phyloP scores from a whole-genome alignment of 2,888 invertebrate genomes.

The Graphium colonna region DNA sequence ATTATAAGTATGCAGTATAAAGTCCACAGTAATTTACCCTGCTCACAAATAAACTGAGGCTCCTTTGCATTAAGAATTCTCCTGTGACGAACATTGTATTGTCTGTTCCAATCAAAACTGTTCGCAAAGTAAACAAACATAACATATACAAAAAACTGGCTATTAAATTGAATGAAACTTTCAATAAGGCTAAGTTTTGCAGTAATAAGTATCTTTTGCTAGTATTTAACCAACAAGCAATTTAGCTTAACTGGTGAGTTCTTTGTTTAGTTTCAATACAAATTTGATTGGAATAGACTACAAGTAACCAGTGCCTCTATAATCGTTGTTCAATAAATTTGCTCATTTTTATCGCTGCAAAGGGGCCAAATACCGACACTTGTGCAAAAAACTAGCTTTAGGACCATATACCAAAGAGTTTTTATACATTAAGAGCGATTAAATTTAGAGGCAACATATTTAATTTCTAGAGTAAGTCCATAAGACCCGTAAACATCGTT shows the following conservation, averaged over 20 bases:
- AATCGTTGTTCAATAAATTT: slow-evolving; percentile 23
- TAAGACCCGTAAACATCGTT: slow-evolving; percentile 62
- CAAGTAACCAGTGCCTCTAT: slow-evolving; percentile 27
- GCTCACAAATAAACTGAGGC: slow-evolving; percentile 26
- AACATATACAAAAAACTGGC: too few species aligned
- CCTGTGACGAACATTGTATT: not conserved
- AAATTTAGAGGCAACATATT: slow-evolving; percentile 59
- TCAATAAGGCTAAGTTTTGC: too few species aligned
- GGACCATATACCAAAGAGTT: slow-evolving; percentile 78
- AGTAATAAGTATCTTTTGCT: too few species aligned
- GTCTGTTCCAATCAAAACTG: too few species aligned
- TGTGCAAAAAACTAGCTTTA: slow-evolving; percentile 66
- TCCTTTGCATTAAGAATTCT: slow-evolving; percentile 41
- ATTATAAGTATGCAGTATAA: not conserved
- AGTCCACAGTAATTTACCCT: slow-evolving; percentile 9
- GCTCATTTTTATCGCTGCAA: slow-evolving; percentile 40
- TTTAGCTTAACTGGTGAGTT: too few species aligned
- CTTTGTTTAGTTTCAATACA: too few species aligned
- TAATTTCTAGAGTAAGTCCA: slow-evolving; percentile 69
- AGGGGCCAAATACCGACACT: slow-evolving; percentile 54
- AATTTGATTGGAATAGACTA: too few species aligned
- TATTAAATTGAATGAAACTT: too few species aligned
- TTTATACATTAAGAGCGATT: slow-evolving; percentile 71
- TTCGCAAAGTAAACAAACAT: too few species aligned
- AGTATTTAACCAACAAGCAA: too few species aligned